These are phyloP conservation scores for Eulacestoma nigropectus DNA, from an alignment of 2,113 vertebrate species.

Conservation along the genomic window DNA sequence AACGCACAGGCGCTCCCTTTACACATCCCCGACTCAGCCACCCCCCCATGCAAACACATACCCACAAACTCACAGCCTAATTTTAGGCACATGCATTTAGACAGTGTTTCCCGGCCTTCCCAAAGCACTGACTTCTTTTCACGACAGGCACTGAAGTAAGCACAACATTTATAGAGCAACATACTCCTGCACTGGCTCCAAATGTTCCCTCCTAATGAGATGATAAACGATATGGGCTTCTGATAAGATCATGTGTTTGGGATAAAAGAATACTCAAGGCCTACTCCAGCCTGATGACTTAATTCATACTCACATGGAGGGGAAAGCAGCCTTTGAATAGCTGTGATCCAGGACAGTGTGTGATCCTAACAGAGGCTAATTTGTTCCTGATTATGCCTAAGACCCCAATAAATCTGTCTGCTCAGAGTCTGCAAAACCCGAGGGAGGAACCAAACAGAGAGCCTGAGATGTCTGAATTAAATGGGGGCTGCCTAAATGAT, in stretches of 20 bases:
- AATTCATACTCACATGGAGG: constrained; percentile 41
- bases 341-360: constrained; percentile 16
- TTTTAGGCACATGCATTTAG: background rate
- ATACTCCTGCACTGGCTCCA: constrained; percentile 13
- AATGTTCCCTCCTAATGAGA: constrained; percentile 20
- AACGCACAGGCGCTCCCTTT: background rate
- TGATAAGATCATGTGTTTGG: constrained; percentile 44
- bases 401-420: constrained; percentile 65
- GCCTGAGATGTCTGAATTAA: constrained; percentile 57
- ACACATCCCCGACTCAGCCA: background rate
- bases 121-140: background rate
- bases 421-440: constrained; percentile 36
- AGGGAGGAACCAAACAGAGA: constrained; percentile 48
- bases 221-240: constrained; percentile 42
- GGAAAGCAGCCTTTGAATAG: constrained; percentile 8
- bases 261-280: constrained; percentile 29
- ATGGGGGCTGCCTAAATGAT: constrained; percentile 29
- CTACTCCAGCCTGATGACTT: constrained; percentile 37
- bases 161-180: constrained; percentile 20
- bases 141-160: background rate
- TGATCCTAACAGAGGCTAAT: constrained; percentile 61
- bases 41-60: background rate
- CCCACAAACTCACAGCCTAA: constrained; percentile 14
- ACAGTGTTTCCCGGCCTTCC: background rate
- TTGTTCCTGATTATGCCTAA: constrained; percentile 68